Conservation (phyloP, 1,140 invertebrate genomes). For the Zophobas morio region DNA sequence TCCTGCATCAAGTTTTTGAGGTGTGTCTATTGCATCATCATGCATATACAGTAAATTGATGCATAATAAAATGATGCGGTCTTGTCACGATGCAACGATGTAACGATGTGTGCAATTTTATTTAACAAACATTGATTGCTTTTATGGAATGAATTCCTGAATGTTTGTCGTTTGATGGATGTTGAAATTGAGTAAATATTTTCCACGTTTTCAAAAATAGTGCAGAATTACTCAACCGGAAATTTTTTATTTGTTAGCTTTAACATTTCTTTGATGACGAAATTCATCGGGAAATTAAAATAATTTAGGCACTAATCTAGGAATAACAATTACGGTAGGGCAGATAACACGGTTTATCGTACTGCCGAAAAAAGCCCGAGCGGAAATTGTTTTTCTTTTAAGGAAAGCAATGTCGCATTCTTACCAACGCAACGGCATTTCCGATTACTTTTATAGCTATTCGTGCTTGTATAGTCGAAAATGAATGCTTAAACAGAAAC, state of each 20-base stretch:
- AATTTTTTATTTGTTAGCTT: not conserved
- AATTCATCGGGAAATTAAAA: not conserved
- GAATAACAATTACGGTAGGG: not conserved
- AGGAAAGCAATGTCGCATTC: conserved; percentile 10
- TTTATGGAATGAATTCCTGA: not conserved
- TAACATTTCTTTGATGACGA: not conserved
- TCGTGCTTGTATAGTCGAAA: not conserved
- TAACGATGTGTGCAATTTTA: too few species aligned
- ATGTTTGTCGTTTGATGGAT: conserved; percentile 9
- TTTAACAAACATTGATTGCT: too few species aligned
- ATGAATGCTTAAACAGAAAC: conserved; percentile 20
- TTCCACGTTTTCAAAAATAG: conserved; percentile 13
- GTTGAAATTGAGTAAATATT: conserved; percentile 20
- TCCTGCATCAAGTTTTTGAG: too few species aligned
- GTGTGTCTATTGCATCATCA: not conserved
- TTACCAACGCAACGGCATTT: not conserved
- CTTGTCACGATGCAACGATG: not conserved
- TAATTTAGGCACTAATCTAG: not conserved
- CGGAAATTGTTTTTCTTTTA: conserved; percentile 31
- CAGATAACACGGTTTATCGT: conserved; percentile 8
- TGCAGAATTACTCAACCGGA: conserved; percentile 18
- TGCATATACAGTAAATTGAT: not conserved
- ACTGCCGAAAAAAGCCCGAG: not conserved
- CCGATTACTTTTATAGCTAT: conserved; percentile 23
- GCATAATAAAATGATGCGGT: not conserved